These are phyloP conservation scores for Galerucella calmariensis DNA, from an alignment of 2,888 invertebrate genomes.

Conservation along the genomic window DNA sequence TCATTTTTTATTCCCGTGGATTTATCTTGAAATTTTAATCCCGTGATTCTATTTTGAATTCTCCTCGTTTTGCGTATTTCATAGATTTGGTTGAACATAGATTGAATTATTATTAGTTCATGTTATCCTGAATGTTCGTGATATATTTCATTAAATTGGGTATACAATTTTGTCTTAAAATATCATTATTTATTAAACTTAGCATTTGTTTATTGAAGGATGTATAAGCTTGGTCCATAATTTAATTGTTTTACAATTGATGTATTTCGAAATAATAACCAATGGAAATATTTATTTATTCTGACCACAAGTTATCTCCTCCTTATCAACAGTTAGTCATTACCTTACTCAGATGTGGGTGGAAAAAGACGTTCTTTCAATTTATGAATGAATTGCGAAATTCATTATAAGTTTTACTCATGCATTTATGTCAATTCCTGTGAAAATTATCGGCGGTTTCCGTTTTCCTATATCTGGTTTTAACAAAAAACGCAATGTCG, in stretches of 20 bases:
- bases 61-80: too few species aligned
- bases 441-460: slow-evolving; percentile 11
- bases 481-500: slow-evolving; percentile 2
- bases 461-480: slow-evolving; percentile 10
- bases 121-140: too few species aligned
- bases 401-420: slow-evolving; percentile 5
- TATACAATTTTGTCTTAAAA: too few species aligned
- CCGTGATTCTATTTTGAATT: too few species aligned
- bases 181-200: too few species aligned
- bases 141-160: too few species aligned
- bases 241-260: neutral
- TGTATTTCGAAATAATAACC: neutral
- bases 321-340: slow-evolving; percentile 10
- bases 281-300: neutral
- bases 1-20: too few species aligned
- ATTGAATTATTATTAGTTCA: too few species aligned
- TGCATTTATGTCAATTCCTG: slow-evolving; percentile 10
- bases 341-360: slow-evolving; percentile 22
- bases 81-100: too few species aligned
- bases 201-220: too few species aligned
- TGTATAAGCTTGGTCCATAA: neutral
- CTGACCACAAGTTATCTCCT: neutral
- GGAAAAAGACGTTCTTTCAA: slow-evolving; percentile 10
- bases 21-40: too few species aligned
- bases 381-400: slow-evolving; percentile 20